phyloP scores from a whole-genome alignment of 2,113 vertebrate genomes.

The Callorhinus ursinus region DNA sequence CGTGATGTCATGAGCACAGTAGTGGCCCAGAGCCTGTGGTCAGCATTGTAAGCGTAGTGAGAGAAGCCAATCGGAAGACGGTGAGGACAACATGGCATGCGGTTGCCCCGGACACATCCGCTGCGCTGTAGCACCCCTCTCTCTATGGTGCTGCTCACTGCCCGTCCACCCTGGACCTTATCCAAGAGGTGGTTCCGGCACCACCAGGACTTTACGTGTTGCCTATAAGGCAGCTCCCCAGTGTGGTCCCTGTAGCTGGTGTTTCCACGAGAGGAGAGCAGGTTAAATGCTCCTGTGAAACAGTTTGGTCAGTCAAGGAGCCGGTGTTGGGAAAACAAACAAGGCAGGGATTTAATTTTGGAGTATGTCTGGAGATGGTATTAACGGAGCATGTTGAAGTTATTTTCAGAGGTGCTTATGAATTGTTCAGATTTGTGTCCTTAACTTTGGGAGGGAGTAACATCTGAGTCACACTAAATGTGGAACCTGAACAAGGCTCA shows the following conservation, averaged over 20 bases:
- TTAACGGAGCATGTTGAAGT: background rate
- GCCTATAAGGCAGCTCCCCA: background rate
- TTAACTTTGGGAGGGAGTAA: constrained; percentile 2
- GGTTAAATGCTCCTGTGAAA: background rate
- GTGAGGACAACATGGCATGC: background rate
- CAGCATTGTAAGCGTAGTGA: background rate
- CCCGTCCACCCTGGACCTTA: background rate
- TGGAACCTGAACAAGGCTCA: background rate
- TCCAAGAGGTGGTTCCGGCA: background rate
- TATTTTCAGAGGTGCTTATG: constrained; percentile 65
- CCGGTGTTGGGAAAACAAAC: background rate
- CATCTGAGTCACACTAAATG: constrained; percentile 5
- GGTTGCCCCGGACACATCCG: background rate
- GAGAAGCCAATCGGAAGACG: constrained; percentile 49
- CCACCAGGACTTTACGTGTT: background rate
- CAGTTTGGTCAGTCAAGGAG: accelerated
- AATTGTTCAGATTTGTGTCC: constrained; percentile 29
- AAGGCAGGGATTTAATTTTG: constrained; percentile 26
- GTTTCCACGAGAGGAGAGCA: background rate
- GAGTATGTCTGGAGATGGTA: background rate
- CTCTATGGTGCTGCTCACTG: background rate
- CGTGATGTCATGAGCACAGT: background rate
- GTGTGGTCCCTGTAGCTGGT: background rate
- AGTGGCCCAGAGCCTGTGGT: background rate
- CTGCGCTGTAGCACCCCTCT: background rate